phyloP scores from a whole-genome alignment of 2,888 invertebrate species.

The Gisinianus flammeolus region DNA sequence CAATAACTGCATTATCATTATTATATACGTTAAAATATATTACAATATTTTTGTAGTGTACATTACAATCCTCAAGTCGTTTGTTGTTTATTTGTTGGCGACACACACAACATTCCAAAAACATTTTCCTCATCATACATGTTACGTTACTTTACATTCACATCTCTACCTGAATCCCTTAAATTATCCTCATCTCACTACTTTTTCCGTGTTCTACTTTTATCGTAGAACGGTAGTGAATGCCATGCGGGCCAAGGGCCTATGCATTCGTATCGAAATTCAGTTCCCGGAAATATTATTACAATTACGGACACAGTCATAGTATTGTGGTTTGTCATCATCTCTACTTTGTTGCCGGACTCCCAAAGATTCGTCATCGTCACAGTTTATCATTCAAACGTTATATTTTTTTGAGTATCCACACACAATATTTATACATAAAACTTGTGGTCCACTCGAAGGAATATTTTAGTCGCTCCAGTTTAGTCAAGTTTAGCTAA shows the following conservation, averaged over 20 bases:
- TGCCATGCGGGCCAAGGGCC: constrained; percentile 29
- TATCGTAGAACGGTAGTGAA: constrained; percentile 13
- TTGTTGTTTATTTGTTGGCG: background rate
- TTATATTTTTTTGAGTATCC: too few relatives aligned
- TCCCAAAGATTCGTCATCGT: background rate
- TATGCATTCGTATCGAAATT: constrained; percentile 5
- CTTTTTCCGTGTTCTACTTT: constrained; percentile 22
- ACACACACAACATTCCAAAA: background rate
- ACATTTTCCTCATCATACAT: background rate
- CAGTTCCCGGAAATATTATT: constrained; percentile 30
- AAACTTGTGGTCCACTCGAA: too few relatives aligned
- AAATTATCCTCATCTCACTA: background rate
- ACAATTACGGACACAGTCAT: background rate
- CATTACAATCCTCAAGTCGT: background rate
- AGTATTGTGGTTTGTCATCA: background rate
- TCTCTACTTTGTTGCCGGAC: background rate
- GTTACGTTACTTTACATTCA: background rate
- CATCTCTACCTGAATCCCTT: background rate
- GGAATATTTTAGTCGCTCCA: background rate
- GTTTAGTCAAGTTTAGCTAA: background rate
- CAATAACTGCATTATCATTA: background rate
- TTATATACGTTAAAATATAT: background rate
- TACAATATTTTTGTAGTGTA: background rate
- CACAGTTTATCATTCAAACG: background rate
- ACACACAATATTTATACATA: too few relatives aligned